These are phyloP conservation scores for Chascanopsetta lugubris DNA, from an alignment of 2,113 vertebrate genomes.

Conservation along the genomic window DNA sequence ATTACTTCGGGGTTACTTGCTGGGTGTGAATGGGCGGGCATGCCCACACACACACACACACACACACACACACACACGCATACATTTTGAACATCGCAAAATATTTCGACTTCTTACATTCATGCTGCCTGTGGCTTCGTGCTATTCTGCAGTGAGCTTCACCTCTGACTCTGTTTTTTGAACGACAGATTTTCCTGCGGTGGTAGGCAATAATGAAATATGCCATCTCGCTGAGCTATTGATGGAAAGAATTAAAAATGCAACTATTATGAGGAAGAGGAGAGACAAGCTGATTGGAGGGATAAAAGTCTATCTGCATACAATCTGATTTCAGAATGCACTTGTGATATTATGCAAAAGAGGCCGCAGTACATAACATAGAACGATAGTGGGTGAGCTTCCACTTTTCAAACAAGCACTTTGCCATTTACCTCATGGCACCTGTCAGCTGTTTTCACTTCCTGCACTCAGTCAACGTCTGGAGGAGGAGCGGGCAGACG, in stretches of 20 bases:
- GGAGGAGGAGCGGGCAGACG: not conserved
- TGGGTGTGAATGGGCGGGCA: constrained; percentile 31
- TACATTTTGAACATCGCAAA: constrained; percentile 26
- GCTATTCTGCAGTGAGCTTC: not conserved
- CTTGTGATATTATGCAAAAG: not conserved
- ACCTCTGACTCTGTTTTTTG: constrained; percentile 7
- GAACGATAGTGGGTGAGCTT: not conserved
- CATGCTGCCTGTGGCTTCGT: constrained; percentile 6
- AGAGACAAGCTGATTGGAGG: not conserved
- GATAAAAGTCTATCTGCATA: too few relatives aligned
- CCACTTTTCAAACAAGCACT: not conserved
- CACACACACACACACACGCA: not conserved
- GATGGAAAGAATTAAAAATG: not conserved
- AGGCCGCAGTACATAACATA: not conserved
- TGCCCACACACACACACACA: too few relatives aligned
- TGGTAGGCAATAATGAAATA: constrained; percentile 13
- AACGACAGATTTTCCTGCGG: not conserved
- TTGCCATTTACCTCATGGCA: constrained; percentile 1
- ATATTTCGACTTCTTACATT: constrained; percentile 12
- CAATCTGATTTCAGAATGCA: too few relatives aligned
- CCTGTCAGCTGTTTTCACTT: not conserved
- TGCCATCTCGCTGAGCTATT: constrained; percentile 1
- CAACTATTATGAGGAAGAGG: not conserved
- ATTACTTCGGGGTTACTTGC: constrained; percentile 45
- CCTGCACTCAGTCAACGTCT: not conserved